These are phyloP conservation scores for Halesus radiatus DNA, from an alignment of 1,140 invertebrate genomes.

Conservation along the genomic window DNA sequence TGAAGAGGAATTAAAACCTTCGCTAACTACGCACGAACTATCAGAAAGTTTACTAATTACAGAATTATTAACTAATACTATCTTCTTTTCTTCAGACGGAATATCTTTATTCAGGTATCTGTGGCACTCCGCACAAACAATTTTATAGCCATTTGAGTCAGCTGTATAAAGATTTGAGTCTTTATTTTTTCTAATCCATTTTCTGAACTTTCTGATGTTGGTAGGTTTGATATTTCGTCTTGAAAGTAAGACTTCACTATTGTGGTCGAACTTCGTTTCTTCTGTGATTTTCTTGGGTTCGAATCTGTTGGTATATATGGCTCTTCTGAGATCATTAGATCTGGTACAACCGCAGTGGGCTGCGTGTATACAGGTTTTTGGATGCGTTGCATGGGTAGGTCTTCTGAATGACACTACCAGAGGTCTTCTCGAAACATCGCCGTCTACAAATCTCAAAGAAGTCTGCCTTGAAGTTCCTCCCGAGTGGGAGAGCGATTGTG, in stretches of 20 bases:
- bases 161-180: slow-evolving; percentile 15
- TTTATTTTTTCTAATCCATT: slow-evolving; percentile 47
- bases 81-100: slow-evolving; percentile 35
- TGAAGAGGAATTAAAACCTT: slow-evolving; percentile 35
- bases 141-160: slow-evolving; percentile 38
- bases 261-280: slow-evolving; percentile 32
- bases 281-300: slow-evolving; percentile 34
- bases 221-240: background rate
- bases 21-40: slow-evolving; percentile 19
- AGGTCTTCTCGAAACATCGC: slow-evolving; percentile 49
- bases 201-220: slow-evolving; percentile 48
- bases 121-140: slow-evolving; percentile 53
- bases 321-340: slow-evolving; percentile 36
- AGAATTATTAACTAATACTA: slow-evolving; percentile 10
- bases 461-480: slow-evolving; percentile 52
- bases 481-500: slow-evolving; percentile 52
- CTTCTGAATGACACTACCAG: slow-evolving; percentile 50
- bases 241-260: slow-evolving; percentile 26
- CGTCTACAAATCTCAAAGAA: slow-evolving; percentile 45
- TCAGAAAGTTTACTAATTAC: slow-evolving; percentile 13
- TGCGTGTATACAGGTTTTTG: slow-evolving; percentile 52
- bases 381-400: slow-evolving; percentile 35
- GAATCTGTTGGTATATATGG: slow-evolving; percentile 34
- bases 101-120: slow-evolving; percentile 48
- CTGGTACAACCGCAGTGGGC: slow-evolving; percentile 50